Conservation (phyloP, 1,140 invertebrate species). For the Drosophila bipectinata region DNA sequence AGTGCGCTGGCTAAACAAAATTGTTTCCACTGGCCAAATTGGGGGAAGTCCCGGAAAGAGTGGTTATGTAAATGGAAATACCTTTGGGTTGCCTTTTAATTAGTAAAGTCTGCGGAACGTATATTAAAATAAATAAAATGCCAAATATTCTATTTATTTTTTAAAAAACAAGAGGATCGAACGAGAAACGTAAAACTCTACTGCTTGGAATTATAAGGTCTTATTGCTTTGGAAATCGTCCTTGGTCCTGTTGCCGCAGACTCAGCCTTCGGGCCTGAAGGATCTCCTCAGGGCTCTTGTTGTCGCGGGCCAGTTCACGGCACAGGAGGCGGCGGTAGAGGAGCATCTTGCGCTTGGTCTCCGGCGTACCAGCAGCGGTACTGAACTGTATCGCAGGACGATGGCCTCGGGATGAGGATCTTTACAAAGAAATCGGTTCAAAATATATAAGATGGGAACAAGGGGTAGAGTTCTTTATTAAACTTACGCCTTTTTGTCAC, state of each 20-base stretch:
- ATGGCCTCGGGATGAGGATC: slow-evolving; percentile 7
- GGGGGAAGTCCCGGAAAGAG: not conserved
- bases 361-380: slow-evolving; percentile 32
- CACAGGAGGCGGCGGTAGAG: slow-evolving; percentile 48
- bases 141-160: not conserved
- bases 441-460: not conserved
- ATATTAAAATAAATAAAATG: not conserved
- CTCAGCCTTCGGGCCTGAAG: not conserved
- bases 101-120: not conserved
- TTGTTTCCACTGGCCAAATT: slow-evolving; percentile 17
- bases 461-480: too few relatives aligned
- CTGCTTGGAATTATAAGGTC: not conserved
- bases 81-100: not conserved
- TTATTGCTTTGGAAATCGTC: slow-evolving; percentile 20
- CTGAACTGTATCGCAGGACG: slow-evolving; percentile 44
- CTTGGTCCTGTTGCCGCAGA: slow-evolving; percentile 5
- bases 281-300: slow-evolving; percentile 1
- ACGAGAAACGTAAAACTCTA: slow-evolving; percentile 29
- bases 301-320: slow-evolving; percentile 30
- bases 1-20: slow-evolving; percentile 50
- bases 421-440: slow-evolving; percentile 9
- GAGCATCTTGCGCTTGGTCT: slow-evolving; percentile 59
- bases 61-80: not conserved
- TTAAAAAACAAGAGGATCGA: not conserved
- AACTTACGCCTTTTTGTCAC: slow-evolving; percentile 32